Evolutionary conservation across 1,140 invertebrate genomes (phyloP), one percentile per base, ranked within the genome.

Genomic region (Plodia interpunctella): DNA sequence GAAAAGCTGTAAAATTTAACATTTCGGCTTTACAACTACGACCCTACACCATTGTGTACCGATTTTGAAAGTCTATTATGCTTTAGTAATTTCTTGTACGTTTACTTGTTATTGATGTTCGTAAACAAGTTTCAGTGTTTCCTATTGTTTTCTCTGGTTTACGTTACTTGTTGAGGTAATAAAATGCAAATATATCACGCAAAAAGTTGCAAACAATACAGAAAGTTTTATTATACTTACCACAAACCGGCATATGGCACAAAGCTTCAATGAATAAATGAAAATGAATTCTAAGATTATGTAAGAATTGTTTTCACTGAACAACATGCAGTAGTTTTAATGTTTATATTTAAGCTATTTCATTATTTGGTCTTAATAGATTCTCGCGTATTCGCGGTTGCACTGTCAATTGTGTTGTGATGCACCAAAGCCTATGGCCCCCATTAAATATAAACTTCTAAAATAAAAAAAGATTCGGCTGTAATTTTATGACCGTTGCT

Each of bases 1-100:
- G 74, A 70, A 70, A 66, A 66, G 69, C 66, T 72, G 65, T 79
- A 76, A 79, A 60, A 80, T 75, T 77, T 80, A 83, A 80, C 80
- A 77, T 78, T 83, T 80, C 70, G 71, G 68, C 63, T 79, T 77
- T 69, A 76, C 69, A 67, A 59, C 68, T 68, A 76, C 69, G 68
- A 59, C 68, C 69, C 69, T 65, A 15, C 20, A n/a, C 68, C 57
- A 72, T 80, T 79, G 55, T 70, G 57, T 44, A 50, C 62, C 55
- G 25, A 62, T 65, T 15, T 76, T 74, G 65, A 66, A 65, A 73
- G 77, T 76, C 68, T 72, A 72, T 75, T 82, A 64, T 76, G 58
- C 62, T 68, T 55, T 66, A 32, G 38, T 44, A 15, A 44, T 44
- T 44, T 44, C 15, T n/a, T 44, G 13, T 44, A 44, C 38, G 15